A percentile compares a stretch with the other conserved stretches of the same genome.
Conservation (phyloP, 2,888 invertebrate species). For the Caenorhabditis sulstoni region DNA sequence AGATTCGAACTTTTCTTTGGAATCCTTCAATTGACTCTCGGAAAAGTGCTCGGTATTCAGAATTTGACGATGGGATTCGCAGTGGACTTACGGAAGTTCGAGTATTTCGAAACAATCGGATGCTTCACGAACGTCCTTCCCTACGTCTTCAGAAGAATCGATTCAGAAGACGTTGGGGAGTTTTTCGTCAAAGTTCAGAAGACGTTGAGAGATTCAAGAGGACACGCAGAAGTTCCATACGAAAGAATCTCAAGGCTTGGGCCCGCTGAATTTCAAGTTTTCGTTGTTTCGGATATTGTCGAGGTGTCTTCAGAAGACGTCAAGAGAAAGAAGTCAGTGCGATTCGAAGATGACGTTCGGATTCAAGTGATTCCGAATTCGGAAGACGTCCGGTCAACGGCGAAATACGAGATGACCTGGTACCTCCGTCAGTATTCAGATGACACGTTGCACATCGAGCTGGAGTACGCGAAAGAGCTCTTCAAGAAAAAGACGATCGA, state of each 20-base stretch:
- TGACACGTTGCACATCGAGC: conserved; percentile 15
- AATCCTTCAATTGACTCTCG: conserved; percentile 3
- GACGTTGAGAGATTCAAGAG: conserved; percentile 10
- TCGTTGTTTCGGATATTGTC: conserved; percentile 43
- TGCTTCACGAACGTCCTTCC: conserved; percentile 57
- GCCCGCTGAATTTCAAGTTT: conserved; percentile 16
- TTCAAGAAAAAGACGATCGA: conserved; percentile 10
- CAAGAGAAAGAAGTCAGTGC: conserved; percentile 15
- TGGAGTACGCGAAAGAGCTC: conserved; percentile 22
- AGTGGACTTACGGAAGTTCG: conserved; percentile 31
- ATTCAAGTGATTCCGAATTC: conserved; percentile 8
- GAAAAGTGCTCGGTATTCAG: neutral
- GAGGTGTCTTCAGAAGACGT: neutral
- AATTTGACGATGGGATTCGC: conserved; percentile 32
- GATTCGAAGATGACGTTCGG: conserved; percentile 35
- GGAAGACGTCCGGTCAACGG: neutral
- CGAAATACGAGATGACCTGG: conserved; percentile 46
- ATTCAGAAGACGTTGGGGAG: neutral
- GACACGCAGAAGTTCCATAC: conserved; percentile 19
- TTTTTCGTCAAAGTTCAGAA: conserved; percentile 1
- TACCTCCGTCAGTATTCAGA: conserved; percentile 39
- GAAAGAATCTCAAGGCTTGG: conserved; percentile 7
- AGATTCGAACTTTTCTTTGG: conserved; percentile 38
- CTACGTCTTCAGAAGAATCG: neutral
- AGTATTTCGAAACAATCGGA: conserved; percentile 47